phyloP scores from a whole-genome alignment of 2,113 vertebrate species.

The Eublepharis macularius region DNA sequence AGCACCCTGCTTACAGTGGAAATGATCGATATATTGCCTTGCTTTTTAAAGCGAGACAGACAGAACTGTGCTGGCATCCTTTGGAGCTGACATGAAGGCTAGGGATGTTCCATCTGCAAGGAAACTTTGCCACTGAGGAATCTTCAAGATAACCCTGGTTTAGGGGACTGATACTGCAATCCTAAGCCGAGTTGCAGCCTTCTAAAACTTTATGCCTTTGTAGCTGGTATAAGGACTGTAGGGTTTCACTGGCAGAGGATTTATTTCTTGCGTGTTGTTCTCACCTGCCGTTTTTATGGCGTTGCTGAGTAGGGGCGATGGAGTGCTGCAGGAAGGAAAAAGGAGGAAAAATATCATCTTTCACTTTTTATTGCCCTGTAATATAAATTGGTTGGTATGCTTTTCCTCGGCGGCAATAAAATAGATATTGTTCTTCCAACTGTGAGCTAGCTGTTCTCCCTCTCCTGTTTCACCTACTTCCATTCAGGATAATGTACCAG shows the following conservation, averaged over 20 bases:
- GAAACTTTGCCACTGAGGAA: too few species aligned
- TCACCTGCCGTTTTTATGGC: neutral
- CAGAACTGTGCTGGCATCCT: too few species aligned
- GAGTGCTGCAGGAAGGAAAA: slow-evolving; percentile 24
- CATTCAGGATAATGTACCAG: neutral
- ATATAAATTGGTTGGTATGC: neutral
- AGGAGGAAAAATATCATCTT: slow-evolving; percentile 22
- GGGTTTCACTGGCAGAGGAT: neutral
- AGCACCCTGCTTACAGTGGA: too few species aligned
- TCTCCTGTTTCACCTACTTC: neutral
- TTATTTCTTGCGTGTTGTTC: neutral
- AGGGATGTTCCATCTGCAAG: too few species aligned
- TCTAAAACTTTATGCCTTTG: too few species aligned
- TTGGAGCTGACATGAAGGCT: too few species aligned
- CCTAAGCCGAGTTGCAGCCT: too few species aligned
- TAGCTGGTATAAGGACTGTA: too few species aligned
- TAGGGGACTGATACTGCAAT: too few species aligned
- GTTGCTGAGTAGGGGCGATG: neutral
- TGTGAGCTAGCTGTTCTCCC: slow-evolving; percentile 1
- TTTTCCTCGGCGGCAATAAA: neutral
- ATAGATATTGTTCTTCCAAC: neutral
- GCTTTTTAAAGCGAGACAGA: too few species aligned
- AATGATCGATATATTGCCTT: too few species aligned
- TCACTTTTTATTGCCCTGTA: slow-evolving; percentile 6
- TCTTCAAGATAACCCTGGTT: too few species aligned